Percentiles rank a stretch among this genome's conserved stretches.
phyloP scores from a whole-genome alignment of 2,888 invertebrate genomes.

The Dicycla oo region DNA sequence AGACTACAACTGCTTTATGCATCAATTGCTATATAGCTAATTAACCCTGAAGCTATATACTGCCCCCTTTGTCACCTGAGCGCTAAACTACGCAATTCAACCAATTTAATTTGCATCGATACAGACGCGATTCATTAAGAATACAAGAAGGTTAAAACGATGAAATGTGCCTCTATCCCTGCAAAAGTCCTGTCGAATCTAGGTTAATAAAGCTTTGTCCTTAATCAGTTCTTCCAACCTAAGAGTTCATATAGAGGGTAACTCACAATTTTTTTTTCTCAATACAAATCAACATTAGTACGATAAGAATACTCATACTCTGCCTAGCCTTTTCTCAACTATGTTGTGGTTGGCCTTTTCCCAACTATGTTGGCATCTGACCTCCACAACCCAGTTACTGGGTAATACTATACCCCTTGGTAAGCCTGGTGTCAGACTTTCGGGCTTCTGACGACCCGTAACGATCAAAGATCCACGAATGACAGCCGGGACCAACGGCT shows the following conservation, averaged over 20 bases:
- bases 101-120: background rate
- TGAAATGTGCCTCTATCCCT: background rate
- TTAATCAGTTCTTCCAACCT: background rate
- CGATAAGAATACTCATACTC: too few relatives aligned
- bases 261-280: background rate
- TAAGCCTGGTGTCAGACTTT: too few relatives aligned
- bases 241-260: background rate
- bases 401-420: too few relatives aligned
- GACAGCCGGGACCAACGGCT: too few relatives aligned
- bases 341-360: too few relatives aligned
- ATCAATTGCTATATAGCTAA: background rate
- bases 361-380: too few relatives aligned
- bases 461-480: too few relatives aligned
- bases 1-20: background rate
- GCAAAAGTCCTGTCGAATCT: background rate
- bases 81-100: background rate
- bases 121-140: background rate
- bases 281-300: constrained; percentile 25
- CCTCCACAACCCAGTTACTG: too few relatives aligned
- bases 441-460: too few relatives aligned
- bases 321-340: too few relatives aligned
- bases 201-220: background rate
- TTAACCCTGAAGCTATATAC: background rate
- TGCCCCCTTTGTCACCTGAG: background rate
- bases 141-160: background rate